Evolutionary conservation across 2,113 vertebrate species (phyloP), one percentile per base, ranked within the genome.

Genomic region (Ochotona princeps): DNA sequence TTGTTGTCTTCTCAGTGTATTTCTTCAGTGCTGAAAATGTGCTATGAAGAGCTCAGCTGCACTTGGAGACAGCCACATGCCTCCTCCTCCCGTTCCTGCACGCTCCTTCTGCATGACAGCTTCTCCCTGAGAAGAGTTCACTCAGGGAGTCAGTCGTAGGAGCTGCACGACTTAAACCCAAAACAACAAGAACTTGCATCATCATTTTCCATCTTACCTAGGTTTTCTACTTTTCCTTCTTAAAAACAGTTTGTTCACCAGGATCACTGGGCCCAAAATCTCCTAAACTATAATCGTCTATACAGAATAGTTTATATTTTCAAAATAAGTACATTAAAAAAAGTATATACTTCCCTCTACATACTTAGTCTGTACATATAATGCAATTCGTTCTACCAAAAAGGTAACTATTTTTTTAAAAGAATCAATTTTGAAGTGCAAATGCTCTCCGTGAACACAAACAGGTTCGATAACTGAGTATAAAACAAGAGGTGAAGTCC

Each of bases 181-280:
- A 57, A 95, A 49, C 73, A 94, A 88, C 8, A 30, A 49, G 17
- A 51, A 92, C 61, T 65, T 54, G 5, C 2, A 38, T 95, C 94
- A 81, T 86, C 12, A 8, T 35, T 70, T 93, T 89, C 10, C 83
- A 44, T 63, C 0, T 12, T 38, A 18, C 91, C 83, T 87, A 30
- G 69, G n/a, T 75, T 54, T 97, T 94, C 28, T 80, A 85, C 17
- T 47, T 97, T 96, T 96, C 69, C 92, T 95, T 96, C 87, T 86
- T 96, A 30, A 95, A 93, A 87, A 81, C 8, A 70, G 44, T 92
- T 89, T 93, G 10, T 44, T 95, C 89, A 69, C 63, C 51, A 81
- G 78, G 44, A 5, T 14, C 92, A 94, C 92, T 86, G 38, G 38
- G 38, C 38, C 38, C 38, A 44, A 44, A 44, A 44, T 96, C 79